These are phyloP conservation scores for Trichonephila inaurata DNA, from an alignment of 1,140 invertebrate genomes.

Conservation along the genomic window DNA sequence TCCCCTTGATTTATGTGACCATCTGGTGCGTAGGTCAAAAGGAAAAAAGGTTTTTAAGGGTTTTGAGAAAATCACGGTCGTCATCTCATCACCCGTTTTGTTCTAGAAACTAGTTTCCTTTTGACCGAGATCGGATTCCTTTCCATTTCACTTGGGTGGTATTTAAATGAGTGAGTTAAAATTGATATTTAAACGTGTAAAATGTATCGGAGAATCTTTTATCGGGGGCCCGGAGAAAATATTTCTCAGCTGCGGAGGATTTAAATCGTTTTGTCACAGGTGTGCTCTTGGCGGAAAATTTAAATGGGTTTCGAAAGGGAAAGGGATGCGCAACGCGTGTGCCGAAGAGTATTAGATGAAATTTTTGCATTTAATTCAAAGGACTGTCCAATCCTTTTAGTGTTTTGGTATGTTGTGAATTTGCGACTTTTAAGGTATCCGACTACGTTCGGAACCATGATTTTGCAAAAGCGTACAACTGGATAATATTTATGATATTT, in stretches of 20 bases:
- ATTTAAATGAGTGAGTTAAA: background rate
- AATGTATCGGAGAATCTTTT: background rate
- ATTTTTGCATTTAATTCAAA: no score
- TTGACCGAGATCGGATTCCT: background rate
- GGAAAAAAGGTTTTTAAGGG: constrained; percentile 66
- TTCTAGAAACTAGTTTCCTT: background rate
- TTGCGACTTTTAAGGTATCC: no score
- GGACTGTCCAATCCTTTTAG: no score
- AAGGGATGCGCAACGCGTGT: no score
- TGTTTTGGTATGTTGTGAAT: no score
- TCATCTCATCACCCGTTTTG: constrained; percentile 35
- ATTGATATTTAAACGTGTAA: background rate
- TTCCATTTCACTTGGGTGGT: constrained; percentile 20
- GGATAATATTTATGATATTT: no score
- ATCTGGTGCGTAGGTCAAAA: constrained; percentile 69
- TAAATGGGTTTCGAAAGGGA: background rate
- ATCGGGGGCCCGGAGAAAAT: background rate
- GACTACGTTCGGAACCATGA: no score
- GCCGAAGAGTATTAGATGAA: no score
- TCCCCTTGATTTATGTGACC: constrained; percentile 72
- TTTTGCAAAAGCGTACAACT: no score
- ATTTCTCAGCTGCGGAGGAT: background rate
- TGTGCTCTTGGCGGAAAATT: background rate
- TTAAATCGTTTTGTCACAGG: background rate
- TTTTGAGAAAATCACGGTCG: background rate